Evolutionary conservation across 2,888 invertebrate species (phyloP).

Genomic region (Drepana falcataria): DNA sequence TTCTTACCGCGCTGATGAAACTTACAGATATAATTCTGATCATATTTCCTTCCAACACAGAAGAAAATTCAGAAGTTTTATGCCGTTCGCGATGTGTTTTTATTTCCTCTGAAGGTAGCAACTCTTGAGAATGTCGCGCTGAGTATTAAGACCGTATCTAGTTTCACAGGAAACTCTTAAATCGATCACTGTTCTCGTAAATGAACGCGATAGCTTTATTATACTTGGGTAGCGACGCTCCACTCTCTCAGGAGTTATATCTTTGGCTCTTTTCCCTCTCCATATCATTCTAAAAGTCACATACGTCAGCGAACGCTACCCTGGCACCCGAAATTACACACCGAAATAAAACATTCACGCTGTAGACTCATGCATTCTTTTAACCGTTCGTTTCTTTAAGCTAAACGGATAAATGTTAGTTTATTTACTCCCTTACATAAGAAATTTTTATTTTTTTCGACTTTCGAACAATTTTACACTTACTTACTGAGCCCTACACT

Average conservation of each 20-base stretch:
- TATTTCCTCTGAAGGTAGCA: slow-evolving; percentile 1
- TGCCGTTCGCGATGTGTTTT: slow-evolving; percentile 14
- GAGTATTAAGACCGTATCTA: slow-evolving; percentile 3
- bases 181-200: slow-evolving; percentile 6
- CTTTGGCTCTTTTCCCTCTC: neutral
- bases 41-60: neutral
- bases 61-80: slow-evolving; percentile 6
- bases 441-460: too few relatives aligned
- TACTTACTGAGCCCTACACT: too few relatives aligned
- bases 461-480: too few relatives aligned
- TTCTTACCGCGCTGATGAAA: neutral
- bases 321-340: neutral
- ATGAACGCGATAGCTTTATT: slow-evolving; percentile 7
- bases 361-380: neutral
- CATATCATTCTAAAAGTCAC: neutral
- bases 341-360: neutral
- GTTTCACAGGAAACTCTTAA: slow-evolving; percentile 7
- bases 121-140: neutral
- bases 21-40: too few relatives aligned
- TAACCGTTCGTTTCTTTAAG: neutral
- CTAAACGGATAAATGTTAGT: neutral
- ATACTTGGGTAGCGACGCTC: neutral
- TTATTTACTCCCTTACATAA: too few relatives aligned
- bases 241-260: neutral
- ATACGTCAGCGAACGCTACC: neutral